Evolutionary conservation across 2,888 invertebrate genomes (phyloP), one percentile per base, ranked within the genome.

Genomic region (Tachina lurida): DNA sequence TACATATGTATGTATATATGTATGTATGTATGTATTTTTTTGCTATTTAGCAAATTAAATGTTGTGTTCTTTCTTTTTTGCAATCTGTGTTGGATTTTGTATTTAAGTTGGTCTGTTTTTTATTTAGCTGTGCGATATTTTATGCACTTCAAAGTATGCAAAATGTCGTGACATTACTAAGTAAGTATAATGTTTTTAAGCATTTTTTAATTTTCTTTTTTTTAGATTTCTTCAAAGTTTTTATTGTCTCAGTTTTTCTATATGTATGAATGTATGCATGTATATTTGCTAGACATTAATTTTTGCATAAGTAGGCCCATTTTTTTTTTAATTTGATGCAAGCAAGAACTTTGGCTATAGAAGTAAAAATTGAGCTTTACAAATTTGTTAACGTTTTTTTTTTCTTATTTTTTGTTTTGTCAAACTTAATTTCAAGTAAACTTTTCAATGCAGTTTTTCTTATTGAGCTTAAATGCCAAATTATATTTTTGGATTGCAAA

Each of bases 11-110:
- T 70, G 45, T 63, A 70, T 87, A n/a, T 77, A 58, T 77, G 78
- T 65, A 47, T 81, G 71, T 76, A 49, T 45, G 47, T 71, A 19
- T 70, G 45, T 63, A 70, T 87, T 87, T 87, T 31, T 88, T 87
- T 87, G 86, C 91, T 90, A 91, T 91, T 91, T 90, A 91, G 90
- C 91, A 91, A 91, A 91, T 91, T 91, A 91, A 91, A 91, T 91
- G 91, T 88, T 90, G 90, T 85, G 73, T 84, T 77, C 71, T 83
- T 78, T 84, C 56, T 68, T 83, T 75, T 70, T 85, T 79, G 49
- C 68, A 52, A 52, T 74, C 73, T 84, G 56, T 68, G 62, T 78
- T 67, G 58, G 54, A 62, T 70, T 62, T 78, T 68, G 54, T 65
- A 47, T 22, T 65, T 22, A 65, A 65, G 22, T 47, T 41, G 71